Evolutionary conservation across 2,113 vertebrate genomes (phyloP), one percentile per base, ranked within the genome.

Genomic region (Euleptes europaea): DNA sequence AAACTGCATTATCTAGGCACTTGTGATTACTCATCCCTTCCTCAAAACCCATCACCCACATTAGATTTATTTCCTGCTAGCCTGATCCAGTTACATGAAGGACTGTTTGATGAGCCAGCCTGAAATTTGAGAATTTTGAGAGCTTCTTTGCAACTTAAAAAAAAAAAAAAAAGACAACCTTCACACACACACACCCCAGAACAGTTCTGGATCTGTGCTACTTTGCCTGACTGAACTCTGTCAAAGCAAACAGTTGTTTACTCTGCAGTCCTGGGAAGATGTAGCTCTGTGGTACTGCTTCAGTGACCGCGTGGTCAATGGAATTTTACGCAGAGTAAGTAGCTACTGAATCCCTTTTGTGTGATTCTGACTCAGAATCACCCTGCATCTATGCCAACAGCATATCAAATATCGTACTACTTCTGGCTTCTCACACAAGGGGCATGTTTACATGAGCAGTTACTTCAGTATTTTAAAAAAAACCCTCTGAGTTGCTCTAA

Each of bases 91-190:
- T 67, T 82, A 67, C 72, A 83, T 88, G 69, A 90, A 57, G 8
- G 80, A 72, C 38, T 84, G 13, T 87, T 89, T 49, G 38, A 83
- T 87, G 82, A 89, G 67, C 21, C 23, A 86, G 79, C 75, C 1
- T 17, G 21, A 79, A 80, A 69, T 35, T 77, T 91, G 51, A 80
- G 69, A 12, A 63, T 88, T 31, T 70, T 84, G 38, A 86, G 85
- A 89, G 40, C 12, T 40, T 78, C 86, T 60, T 81, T 80, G 47
- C 38, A 60, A 1, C 84, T 91, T 78, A 54, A 79, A 38, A 82
- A 63, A 65, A 79, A 38, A 82, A 63, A 65, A 38, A 33, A 83
- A 47, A 9, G 26, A n/a, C 49, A 35, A 3, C 28, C 12, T 57
- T 19, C 19, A 54, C 40, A 42, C 5, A n/a, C n/a, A n/a, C n/a